Base-by-base conservation (phyloP, 1,140 invertebrate genomes). In the Venustaconcha ellipsiformis region DNA sequence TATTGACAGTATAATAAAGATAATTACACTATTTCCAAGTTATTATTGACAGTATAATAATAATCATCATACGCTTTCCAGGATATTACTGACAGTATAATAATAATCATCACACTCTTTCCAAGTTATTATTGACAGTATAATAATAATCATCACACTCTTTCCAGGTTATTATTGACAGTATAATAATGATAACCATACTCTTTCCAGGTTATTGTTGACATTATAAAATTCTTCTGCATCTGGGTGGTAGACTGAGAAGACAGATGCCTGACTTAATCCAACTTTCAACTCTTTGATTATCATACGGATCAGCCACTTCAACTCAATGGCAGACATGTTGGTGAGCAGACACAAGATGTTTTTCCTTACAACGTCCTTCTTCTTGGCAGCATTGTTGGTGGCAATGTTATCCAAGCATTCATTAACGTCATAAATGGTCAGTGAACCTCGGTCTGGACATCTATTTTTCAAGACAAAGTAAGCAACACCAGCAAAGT, bases 281-380 rank as follows among this genome's bases (percentile, higher is more conserved):
- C 88, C 88, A 70, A 87, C 71, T 72, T 89, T 89, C 56, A 89
- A 68, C 55, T 89, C 88, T 76, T 97, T 97, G 6, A 98, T 88
- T 64, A 99, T 92, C 68, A 98, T 94, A 78, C 96, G 91, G 4
- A 97, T 94, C 0, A 98, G 89, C 96, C 96, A 98, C 90, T 96
- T 96, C 75, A 95, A 92, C 86, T 97, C 95, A 37, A 92, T 76
- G 2, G 94, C 92, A n/a, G 92, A 93, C 81, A 94, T 91, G 60
- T 91, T 90, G 26, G 91, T 89, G 4, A 94, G 82, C 65, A 94
- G 87, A 57, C 89, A 84, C 5, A 91, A 88, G 23, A 94, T 83
- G 67, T 86, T 90, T 67, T 92, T 88, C n/a, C 84, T 78, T 3
- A 90, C 88, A 56, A 83, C 70, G 64, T 87, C 86, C 78, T 92